A percentile compares a stretch with the other conserved stretches of the same genome.
These are phyloP conservation scores for Acanthoscelides obtectus DNA, from an alignment of 2,888 invertebrate species.

Conservation along the genomic window DNA sequence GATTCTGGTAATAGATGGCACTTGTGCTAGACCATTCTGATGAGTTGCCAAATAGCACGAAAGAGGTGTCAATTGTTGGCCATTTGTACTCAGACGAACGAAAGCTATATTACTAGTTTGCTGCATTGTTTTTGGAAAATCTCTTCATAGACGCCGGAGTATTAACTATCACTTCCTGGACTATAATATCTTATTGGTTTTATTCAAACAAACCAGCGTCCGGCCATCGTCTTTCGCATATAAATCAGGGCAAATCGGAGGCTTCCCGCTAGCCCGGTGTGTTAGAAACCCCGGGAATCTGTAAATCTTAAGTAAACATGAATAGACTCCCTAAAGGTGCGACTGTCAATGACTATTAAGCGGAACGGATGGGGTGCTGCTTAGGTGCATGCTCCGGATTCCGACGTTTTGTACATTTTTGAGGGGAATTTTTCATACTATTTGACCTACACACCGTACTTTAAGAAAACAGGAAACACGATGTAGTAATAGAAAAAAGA, in stretches of 20 bases:
- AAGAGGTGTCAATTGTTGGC: no score
- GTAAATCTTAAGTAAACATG: constrained; percentile 3
- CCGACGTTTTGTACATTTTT: background rate
- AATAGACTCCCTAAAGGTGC: constrained; percentile 9
- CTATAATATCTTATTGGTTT: background rate
- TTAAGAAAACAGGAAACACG: background rate
- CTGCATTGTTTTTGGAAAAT: no score
- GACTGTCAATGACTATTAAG: constrained; percentile 8
- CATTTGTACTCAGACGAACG: no score
- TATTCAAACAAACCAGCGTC: background rate
- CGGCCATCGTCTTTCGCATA: constrained; percentile 8
- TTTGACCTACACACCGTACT: background rate
- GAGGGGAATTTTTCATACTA: background rate
- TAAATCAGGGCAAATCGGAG: constrained; percentile 11
- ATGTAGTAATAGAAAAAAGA: background rate
- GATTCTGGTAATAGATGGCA: no score
- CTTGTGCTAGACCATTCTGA: no score
- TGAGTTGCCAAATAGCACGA: no score
- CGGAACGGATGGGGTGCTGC: background rate
- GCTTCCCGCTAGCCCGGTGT: background rate
- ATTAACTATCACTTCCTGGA: background rate
- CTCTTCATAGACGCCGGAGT: background rate
- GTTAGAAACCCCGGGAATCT: background rate
- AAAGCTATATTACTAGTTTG: no score
- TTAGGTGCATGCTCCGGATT: background rate